Evolutionary conservation across 1,140 invertebrate species (phyloP), one percentile per base, ranked within the genome.

Genomic region (Lepidostoma basale): DNA sequence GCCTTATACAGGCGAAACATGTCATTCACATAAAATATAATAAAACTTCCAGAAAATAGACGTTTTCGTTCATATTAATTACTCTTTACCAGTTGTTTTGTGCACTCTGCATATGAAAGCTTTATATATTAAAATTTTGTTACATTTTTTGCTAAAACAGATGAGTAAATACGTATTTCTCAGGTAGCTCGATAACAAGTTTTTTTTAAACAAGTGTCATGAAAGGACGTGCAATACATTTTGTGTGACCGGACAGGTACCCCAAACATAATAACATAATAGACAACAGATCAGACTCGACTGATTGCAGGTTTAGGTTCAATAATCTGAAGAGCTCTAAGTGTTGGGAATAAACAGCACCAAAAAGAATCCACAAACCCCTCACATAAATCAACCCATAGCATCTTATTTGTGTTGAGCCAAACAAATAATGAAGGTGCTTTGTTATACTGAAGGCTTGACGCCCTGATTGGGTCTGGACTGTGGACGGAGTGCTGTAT

Each of bases 321-420:
- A 49, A 28, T 49, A 49, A 49, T 49, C 45, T 49, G 45, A 25
- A 25, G 23, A 49, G 45, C n/a, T 10, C 22, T 25, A 26, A 22
- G 1, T 42, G 44, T n/a, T n/a, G n/a, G n/a, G n/a, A 52, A 62
- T 39, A 16, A 64, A 62, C 33, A 62, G 42, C 18, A 64, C 22
- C 45, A 54, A 68, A 52, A 25, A 22, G 47, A 62, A 30, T 20
- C 60, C 36, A 64, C 52, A 56, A 69, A 58, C 22, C 33, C 60
- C 30, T 68, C 62, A 42, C 70, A 68, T 72, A 72, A 72, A 72
- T 72, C 70, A 72, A 72, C 42, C 39, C 26, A 49, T 64, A 72
- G 60, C 70, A 72, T 72, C 65, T 72, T 72, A 72, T 72, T 72
- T 72, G 70, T 72, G 65, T 60, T 66, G 49, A 62, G 20, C n/a